Evolutionary conservation across 2,888 invertebrate species (phyloP).

Genomic region (Yponomeuta cagnagella): DNA sequence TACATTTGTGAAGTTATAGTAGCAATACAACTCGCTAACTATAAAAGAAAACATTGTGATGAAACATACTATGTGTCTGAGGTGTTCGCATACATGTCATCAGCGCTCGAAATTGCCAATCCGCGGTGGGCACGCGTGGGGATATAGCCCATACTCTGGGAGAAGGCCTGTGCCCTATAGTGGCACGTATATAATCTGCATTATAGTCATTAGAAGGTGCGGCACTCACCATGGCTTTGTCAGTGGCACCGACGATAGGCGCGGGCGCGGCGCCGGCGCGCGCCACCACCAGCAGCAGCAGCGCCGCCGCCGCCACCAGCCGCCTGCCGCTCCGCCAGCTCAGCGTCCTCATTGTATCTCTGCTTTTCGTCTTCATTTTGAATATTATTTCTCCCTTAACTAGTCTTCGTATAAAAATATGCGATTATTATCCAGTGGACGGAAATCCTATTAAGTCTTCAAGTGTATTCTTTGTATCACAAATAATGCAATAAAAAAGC

Average conservation of each 20-base stretch:
- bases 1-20: no score
- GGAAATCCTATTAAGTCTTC: constrained; percentile 39
- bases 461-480: not conserved
- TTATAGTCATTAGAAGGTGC: not conserved
- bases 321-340: constrained; percentile 53
- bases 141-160: no score
- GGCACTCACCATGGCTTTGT: constrained; percentile 64
- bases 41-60: no score
- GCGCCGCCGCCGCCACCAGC: constrained; percentile 47
- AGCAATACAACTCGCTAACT: no score
- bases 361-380: constrained; percentile 24
- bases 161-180: no score
- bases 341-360: constrained; percentile 49
- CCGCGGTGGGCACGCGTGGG: no score
- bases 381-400: constrained; percentile 41
- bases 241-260: constrained; percentile 57
- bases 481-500: not conserved
- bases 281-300: constrained; percentile 47
- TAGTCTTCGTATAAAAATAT: constrained; percentile 26
- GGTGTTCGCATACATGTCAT: no score
- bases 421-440: constrained; percentile 27
- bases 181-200: no score
- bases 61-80: no score
- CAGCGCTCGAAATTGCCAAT: no score
- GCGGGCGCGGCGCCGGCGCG: constrained; percentile 62